Percentiles rank a stretch among this genome's conserved stretches.
phyloP scores from a whole-genome alignment of 2,888 invertebrate species.

The Sarcophaga carnaria region DNA sequence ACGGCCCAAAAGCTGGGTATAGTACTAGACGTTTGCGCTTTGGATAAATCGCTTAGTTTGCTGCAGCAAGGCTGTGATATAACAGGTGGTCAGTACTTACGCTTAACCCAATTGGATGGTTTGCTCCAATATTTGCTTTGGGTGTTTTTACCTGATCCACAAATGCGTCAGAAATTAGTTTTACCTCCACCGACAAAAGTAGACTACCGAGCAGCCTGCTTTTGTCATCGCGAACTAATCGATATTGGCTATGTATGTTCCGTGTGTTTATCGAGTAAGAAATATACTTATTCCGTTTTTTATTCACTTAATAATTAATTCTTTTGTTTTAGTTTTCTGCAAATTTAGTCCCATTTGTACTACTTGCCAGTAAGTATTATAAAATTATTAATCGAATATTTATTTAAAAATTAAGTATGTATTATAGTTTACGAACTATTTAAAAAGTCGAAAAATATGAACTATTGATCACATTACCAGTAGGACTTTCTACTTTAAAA shows the following conservation, averaged over 20 bases:
- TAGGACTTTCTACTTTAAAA: too few species aligned
- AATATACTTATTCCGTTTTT: neutral
- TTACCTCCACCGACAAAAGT: conserved; percentile 95
- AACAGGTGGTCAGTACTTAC: conserved; percentile 95
- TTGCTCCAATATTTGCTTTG: conserved; percentile 85
- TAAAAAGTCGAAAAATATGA: too few species aligned
- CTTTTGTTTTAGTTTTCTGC: conserved; percentile 91
- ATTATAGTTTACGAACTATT: too few species aligned
- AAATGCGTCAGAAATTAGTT: conserved; percentile 90
- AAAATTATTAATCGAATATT: conserved; percentile 69
- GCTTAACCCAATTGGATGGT: conserved; percentile 93
- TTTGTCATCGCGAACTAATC: conserved; percentile 97
- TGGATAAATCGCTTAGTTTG: conserved; percentile 94
- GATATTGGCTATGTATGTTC: conserved; percentile 99
- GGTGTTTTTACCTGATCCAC: conserved; percentile 95
- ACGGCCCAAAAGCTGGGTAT: conserved; percentile 95
- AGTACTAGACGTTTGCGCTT: conserved; percentile 94
- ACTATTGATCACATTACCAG: too few species aligned
- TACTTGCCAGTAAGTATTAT: conserved; percentile 96
- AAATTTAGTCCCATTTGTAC: conserved; percentile 98
- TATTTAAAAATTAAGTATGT: too few species aligned
- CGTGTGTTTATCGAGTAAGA: conserved; percentile 95
- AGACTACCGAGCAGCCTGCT: conserved; percentile 98
- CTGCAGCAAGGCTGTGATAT: conserved; percentile 98
- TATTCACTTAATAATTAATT: conserved; percentile 3